Percentiles rank a stretch among this genome's conserved stretches.
These are phyloP conservation scores for Brenthis ino DNA, from an alignment of 2,888 invertebrate species.

Conservation along the genomic window DNA sequence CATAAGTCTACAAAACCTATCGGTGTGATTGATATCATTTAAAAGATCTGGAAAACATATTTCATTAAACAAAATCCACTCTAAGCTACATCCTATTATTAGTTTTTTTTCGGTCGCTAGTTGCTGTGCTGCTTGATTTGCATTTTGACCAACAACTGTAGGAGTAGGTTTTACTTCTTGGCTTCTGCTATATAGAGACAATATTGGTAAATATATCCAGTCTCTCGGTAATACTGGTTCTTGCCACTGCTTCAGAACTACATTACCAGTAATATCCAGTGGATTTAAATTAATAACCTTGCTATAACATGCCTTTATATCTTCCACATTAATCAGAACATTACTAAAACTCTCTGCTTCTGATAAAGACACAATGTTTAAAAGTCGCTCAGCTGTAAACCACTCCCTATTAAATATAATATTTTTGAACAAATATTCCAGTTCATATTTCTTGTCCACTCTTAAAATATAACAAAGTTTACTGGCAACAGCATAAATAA, in stretches of 20 bases:
- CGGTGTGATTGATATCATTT: slow-evolving; percentile 80
- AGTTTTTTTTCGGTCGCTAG: slow-evolving; percentile 66
- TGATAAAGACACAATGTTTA: slow-evolving; percentile 78
- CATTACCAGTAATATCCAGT: slow-evolving; percentile 57
- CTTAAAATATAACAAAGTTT: slow-evolving; percentile 84
- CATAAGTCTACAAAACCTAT: slow-evolving; percentile 84
- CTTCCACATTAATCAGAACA: slow-evolving; percentile 59
- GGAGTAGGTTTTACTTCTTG: slow-evolving; percentile 59
- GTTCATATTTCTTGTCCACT: slow-evolving; percentile 80
- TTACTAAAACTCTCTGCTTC: slow-evolving; percentile 70
- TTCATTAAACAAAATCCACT: slow-evolving; percentile 86
- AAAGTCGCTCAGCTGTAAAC: slow-evolving; percentile 80
- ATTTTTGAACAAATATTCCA: slow-evolving; percentile 81
- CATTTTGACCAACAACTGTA: slow-evolving; percentile 53
- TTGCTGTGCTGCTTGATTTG: slow-evolving; percentile 55
- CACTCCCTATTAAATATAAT: slow-evolving; percentile 84
- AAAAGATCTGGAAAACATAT: slow-evolving; percentile 81
- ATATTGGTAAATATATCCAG: slow-evolving; percentile 90
- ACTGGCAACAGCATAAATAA: slow-evolving; percentile 81
- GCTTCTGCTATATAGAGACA: slow-evolving; percentile 81
- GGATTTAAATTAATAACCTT: slow-evolving; percentile 66
- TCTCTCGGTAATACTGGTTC: slow-evolving; percentile 88
- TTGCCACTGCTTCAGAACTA: slow-evolving; percentile 77
- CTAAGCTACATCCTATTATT: slow-evolving; percentile 77
- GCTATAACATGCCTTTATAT: slow-evolving; percentile 70